Conservation (phyloP, 2,113 vertebrate species). For the Brienomyrus brachyistius region DNA sequence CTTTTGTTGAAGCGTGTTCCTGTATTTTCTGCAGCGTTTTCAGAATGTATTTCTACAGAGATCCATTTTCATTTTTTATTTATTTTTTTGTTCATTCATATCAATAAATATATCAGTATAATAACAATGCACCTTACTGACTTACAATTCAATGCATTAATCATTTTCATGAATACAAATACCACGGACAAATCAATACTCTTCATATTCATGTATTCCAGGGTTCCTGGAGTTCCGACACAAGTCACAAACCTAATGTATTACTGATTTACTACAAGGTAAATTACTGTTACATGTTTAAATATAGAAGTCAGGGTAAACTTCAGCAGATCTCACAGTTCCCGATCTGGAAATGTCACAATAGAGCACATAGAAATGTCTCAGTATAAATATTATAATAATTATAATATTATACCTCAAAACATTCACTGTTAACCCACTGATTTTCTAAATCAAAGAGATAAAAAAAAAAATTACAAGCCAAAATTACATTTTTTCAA, state of each 20-base stretch:
- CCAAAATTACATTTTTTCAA: neutral
- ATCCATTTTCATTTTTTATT: neutral
- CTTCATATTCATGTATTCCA: conserved; percentile 1
- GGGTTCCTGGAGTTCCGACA: neutral
- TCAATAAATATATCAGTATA: neutral
- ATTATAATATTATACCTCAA: neutral
- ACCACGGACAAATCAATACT: neutral
- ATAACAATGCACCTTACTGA: conserved; percentile 2
- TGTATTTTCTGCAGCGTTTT: neutral
- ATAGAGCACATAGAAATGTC: neutral
- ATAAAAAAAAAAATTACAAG: conserved; percentile 5
- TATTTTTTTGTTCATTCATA: neutral
- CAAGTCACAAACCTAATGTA: neutral
- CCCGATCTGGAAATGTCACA: conserved; percentile 27
- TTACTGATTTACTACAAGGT: conserved; percentile 2
- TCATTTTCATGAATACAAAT: conserved; percentile 8
- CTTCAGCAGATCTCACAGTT: neutral
- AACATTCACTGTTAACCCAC: conserved; percentile 11
- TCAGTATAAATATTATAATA: neutral
- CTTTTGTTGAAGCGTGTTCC: neutral
- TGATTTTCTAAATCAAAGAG: conserved; percentile 17
- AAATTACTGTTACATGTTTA: neutral
- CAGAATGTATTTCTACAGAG: neutral
- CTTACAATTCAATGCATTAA: conserved; percentile 5
- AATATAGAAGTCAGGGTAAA: neutral